Evolutionary conservation across 2,113 vertebrate genomes (phyloP).

Genomic region (Pituophis catenifer): DNA sequence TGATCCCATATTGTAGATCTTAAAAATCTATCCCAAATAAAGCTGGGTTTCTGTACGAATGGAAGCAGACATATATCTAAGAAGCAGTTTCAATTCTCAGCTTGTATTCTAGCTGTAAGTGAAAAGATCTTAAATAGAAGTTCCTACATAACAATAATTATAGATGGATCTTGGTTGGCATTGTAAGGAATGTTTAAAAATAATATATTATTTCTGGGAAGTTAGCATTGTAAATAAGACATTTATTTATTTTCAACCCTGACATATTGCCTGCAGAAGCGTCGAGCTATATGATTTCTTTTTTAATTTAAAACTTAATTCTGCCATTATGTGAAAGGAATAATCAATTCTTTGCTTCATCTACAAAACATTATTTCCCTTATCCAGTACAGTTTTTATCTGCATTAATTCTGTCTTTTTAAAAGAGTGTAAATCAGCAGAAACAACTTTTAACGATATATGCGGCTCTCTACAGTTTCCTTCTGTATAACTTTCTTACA

Average conservation of each 20-base stretch:
- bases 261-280: neutral
- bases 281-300: neutral
- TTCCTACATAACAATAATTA: neutral
- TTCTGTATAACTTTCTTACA: neutral
- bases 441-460: neutral
- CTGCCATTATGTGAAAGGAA: neutral
- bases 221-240: neutral
- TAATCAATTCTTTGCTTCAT: neutral
- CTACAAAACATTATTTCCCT: neutral
- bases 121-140: neutral
- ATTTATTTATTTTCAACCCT: neutral
- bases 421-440: neutral
- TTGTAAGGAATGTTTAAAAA: neutral
- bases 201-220: neutral
- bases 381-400: neutral
- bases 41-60: neutral
- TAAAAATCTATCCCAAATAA: neutral
- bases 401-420: neutral
- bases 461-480: neutral
- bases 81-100: neutral
- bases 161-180: neutral
- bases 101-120: neutral
- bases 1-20: neutral
- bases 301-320: neutral
- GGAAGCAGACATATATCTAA: neutral